Base-by-base conservation (phyloP, 2,888 invertebrate species). In the Drosophila macrospina region DNA sequence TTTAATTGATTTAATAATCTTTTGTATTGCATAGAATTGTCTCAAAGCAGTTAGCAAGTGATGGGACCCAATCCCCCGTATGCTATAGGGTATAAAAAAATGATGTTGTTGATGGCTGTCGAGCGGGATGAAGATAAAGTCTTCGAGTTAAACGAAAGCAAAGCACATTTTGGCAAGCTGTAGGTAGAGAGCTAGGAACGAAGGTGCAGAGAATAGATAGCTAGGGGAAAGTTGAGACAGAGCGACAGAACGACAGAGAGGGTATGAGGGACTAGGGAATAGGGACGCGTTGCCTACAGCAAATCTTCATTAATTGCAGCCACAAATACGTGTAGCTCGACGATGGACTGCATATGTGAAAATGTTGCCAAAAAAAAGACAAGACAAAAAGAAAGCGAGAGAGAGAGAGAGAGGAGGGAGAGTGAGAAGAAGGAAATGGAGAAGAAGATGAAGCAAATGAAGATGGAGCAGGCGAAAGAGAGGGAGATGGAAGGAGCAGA, bases 271-370 rank as follows among this genome's bases (percentile, higher is more conserved):
- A n/a, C n/a, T n/a, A n/a, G 41, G 13, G 4, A 42, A 42, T 32
- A 52, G 37, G 41, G 42, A 60, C 52, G 30, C n/a, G 51, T 44
- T 74, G 65, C 48, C 56, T 48, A 42, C 41, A 41, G 59, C 59
- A 62, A 67, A 74, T 76, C 71, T 76, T 76, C 74, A 74, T 76
- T 74, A 74, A 74, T 74, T 76, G 76, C 52, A 76, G 45, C 34
- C 76, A 67, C 69, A 47, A 30, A 48, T 48, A 45, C 62, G 56
- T 63, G 57, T 20, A 26, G 55, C 61, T 20, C 47, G 20, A 50
- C 60, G 42, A 42, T 57, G 42, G 30, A 32, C 24, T 39, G 61
- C 54, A 61, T 44, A 55, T 55, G 61, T 45, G 69, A 63, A 45
- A 68, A 48, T 45, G 41, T 59, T 24, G 47, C 34, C 13, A 39